phyloP scores from a whole-genome alignment of 92 coral and sea anemone species.

The Meandrina meandrites region DNA sequence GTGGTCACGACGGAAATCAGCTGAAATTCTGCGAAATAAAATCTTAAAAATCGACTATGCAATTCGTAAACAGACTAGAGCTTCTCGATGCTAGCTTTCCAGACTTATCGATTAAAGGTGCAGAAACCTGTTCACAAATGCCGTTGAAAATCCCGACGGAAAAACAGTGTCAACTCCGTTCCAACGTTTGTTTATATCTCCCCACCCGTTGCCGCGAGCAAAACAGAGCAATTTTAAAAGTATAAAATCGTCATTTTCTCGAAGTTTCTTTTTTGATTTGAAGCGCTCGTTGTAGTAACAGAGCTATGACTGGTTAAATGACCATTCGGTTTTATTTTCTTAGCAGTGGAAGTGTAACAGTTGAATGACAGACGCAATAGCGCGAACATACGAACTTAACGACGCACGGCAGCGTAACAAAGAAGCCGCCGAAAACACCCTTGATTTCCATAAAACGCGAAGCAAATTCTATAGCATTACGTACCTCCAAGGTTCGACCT shows the following conservation, averaged over 20 bases:
- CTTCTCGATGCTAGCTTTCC: not conserved
- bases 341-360: not conserved
- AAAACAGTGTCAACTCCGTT: constrained; percentile 51
- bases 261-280: not conserved
- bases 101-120: not conserved
- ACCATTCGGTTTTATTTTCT: not conserved
- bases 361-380: constrained; percentile 39
- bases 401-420: constrained; percentile 34
- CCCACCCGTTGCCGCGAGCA: constrained; percentile 60
- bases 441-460: not conserved
- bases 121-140: not conserved
- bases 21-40: constrained; percentile 5
- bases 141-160: constrained; percentile 6
- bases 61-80: not conserved
- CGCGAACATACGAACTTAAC: constrained; percentile 21
- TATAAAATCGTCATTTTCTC: constrained; percentile 51
- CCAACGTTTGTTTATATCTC: constrained; percentile 63
- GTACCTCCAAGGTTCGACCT: constrained; percentile 96
- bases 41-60: not conserved
- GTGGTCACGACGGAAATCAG: constrained; percentile 23
- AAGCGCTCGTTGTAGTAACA: not conserved
- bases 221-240: constrained; percentile 72
- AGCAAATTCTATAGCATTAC: constrained; percentile 17
- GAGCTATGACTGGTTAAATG: not conserved
- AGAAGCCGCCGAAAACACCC: constrained; percentile 10